Conservation (phyloP, 2,888 invertebrate genomes). For the Calameuta idolon region DNA sequence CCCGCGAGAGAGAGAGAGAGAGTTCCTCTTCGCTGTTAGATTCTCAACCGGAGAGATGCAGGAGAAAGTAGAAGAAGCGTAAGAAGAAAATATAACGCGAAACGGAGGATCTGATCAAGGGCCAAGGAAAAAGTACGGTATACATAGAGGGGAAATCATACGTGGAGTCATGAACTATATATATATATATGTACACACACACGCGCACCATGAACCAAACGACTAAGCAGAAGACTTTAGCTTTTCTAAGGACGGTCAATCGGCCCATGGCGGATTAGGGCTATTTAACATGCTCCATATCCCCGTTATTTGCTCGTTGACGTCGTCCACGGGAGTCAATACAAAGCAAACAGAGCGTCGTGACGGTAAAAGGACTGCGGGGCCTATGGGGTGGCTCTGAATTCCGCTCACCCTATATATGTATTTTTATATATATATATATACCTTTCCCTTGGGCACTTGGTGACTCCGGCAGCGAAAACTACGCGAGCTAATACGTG, state of each 20-base stretch:
- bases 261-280: constrained; percentile 23
- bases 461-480: not conserved
- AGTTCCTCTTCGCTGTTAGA: not conserved
- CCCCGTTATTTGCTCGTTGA: constrained; percentile 27
- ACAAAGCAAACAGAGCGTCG: constrained; percentile 32
- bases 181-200: not conserved
- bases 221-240: not conserved
- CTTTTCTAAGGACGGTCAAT: constrained; percentile 24
- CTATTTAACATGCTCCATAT: constrained; percentile 32
- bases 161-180: not conserved
- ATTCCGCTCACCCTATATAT: not conserved
- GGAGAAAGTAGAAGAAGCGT: not conserved
- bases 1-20: not conserved
- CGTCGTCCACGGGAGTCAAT: constrained; percentile 30
- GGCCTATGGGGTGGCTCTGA: not conserved
- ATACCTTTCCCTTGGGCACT: not conserved
- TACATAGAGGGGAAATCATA: not conserved
- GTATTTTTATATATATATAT: not conserved
- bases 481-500: constrained; percentile 44
- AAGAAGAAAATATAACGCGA: not conserved
- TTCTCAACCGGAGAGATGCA: not conserved
- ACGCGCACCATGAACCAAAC: not conserved
- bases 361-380: not conserved
- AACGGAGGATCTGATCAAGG: not conserved
- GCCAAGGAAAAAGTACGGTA: not conserved